Base-by-base conservation (phyloP, 2,113 vertebrate species). In the Aspiorhynchus laticeps region DNA sequence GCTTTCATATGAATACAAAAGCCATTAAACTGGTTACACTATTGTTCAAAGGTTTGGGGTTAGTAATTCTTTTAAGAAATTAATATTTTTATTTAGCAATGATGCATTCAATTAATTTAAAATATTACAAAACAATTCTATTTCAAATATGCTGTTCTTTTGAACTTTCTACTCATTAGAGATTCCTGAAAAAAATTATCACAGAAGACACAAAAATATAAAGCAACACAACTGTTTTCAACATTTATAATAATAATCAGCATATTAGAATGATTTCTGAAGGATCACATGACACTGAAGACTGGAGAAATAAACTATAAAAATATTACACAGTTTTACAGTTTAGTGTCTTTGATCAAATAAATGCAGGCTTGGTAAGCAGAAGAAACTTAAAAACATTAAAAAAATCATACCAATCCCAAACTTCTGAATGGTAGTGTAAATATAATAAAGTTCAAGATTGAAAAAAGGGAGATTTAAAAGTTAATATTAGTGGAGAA, bases 371-470 rank as follows among this genome's bases (percentile, higher is more conserved):
- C 65, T 69, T 69, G 28, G 31, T 33, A 31, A 67, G 14, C 14
- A 67, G 0, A 67, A 15, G 14, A 31, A 0, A 24, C 7, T 24
- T 73, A 24, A n/a, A 73, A 73, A 8, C 33, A 36, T 43, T 9
- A 43, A 43, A 21, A 10, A 9, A 38, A 36, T 24, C 15, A 0
- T 46, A n/a, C 38, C 11, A 12, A 43, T 12, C 41, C 41, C 38
- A 75, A 75, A 75, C 73, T 46, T 75, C 12, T 75, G 12, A 75
- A 75, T 2, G 6, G 38, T 15, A 26, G 21, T 46, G 38, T n/a
- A 75, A 75, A 75, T 43, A 19, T 15, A 80, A 80, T 6, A 24
- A 80, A 26, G n/a, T 83, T 80, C 76, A 33, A 82, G 56, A 43
- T 3, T 26, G 28, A 2, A 26, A 59, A 80, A 33, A 38, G 10